phyloP scores from a whole-genome alignment of 2,797 vertebrate genomes.

The Vespertilio murinus region DNA sequence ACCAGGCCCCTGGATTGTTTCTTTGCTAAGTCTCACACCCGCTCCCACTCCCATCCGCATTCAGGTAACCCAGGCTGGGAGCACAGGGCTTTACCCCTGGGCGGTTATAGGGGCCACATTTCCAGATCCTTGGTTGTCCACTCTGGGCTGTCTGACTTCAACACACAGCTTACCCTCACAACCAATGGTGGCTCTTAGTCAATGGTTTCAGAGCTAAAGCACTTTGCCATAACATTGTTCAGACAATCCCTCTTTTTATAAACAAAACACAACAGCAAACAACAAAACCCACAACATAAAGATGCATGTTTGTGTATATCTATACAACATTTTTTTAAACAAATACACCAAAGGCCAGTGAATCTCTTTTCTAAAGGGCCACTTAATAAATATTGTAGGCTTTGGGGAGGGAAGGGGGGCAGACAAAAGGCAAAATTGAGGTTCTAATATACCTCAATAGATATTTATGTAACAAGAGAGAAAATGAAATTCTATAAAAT shows the following conservation, averaged over 20 bases:
- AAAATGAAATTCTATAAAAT: slow-evolving; percentile 20
- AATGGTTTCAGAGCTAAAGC: background rate
- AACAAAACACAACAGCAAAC: background rate
- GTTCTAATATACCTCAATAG: background rate
- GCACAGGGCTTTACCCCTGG: background rate
- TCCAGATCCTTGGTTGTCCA: background rate
- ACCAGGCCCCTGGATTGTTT: background rate
- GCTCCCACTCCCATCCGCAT: background rate
- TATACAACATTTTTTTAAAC: background rate
- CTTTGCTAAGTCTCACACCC: background rate
- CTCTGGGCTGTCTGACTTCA: background rate
- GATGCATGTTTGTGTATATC: background rate
- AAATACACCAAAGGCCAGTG: background rate
- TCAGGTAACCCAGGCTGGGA: background rate
- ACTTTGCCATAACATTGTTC: background rate
- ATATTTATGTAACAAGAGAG: background rate
- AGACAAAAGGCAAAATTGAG: background rate
- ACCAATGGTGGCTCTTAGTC: background rate
- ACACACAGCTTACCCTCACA: background rate
- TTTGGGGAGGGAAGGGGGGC: background rate
- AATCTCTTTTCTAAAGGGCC: background rate
- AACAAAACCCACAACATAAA: background rate
- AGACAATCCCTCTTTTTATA: background rate
- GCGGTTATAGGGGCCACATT: background rate
- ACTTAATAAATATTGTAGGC: background rate